phyloP scores from a whole-genome alignment of 2,113 vertebrate species.

The Vidua chalybeata region DNA sequence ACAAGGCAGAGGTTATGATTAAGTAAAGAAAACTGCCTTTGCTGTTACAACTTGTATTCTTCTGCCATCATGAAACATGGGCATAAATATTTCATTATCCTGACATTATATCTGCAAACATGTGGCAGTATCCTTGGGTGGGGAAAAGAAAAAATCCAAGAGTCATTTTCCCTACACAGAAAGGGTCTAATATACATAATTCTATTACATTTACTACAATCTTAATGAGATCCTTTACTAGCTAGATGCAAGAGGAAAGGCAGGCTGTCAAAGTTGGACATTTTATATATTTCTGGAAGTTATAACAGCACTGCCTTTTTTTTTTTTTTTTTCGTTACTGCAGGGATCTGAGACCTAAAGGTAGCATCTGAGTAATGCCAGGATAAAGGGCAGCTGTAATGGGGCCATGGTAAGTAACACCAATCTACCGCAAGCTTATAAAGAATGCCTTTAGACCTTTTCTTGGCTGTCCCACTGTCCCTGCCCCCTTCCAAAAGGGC shows the following conservation, averaged over 20 bases:
- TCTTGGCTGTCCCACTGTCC: neutral
- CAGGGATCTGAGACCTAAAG: neutral
- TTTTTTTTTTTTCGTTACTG: neutral
- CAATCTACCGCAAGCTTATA: neutral
- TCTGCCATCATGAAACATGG: neutral
- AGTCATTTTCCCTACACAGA: neutral
- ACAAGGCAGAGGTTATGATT: neutral
- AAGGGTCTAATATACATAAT: neutral
- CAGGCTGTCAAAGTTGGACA: accelerated
- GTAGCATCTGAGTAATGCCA: neutral
- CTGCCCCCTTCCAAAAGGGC: neutral
- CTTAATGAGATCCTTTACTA: neutral
- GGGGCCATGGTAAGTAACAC: neutral
- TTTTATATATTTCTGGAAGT: neutral
- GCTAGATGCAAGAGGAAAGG: neutral
- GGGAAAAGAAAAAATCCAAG: neutral
- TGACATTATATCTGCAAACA: neutral
- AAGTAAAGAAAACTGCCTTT: neutral
- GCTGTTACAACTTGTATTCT: neutral
- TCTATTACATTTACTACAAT: neutral
- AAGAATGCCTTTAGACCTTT: neutral
- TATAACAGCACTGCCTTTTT: neutral
- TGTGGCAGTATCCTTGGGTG: neutral
- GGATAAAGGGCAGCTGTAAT: neutral
- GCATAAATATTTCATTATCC: neutral